Evolutionary conservation across 1,140 invertebrate species (phyloP), one percentile per base, ranked within the genome.

Genomic region (Drosophila sproati): DNA sequence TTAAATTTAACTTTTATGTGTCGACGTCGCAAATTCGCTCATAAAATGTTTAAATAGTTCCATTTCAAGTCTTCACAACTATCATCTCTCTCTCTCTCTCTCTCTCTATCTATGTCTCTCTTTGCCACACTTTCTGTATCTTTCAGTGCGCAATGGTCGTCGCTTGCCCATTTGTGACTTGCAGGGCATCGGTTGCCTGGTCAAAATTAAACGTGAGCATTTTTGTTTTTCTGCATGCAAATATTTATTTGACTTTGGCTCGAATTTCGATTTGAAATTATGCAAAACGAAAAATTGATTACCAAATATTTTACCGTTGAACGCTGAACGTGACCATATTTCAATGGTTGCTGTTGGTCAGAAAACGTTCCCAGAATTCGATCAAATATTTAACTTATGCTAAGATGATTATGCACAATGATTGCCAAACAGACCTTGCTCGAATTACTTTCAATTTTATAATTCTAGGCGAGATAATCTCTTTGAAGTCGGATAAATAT

Each of bases 101-200:
- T 4, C 41, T 5, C 59, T 43, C 48, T 12, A 0, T 20, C 20
- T 20, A 20, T 20, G 20, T 20, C 12, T 12, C 5, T 29, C 28
- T 39, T 28, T 34, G 4, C 31, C 28, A 12, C 34, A n/a, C 12
- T 12, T 61, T 37, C 54, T 12, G 20, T 60, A 50, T 74, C 52
- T 76, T 66, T 55, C 55, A 94, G 93, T 64, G 93, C 95, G 86
- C 93, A 93, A 92, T 59, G 92, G 92, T 28, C 79, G 85, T 0
- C 66, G 73, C 12, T 59, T 92, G 63, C 90, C 80, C 3, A 91
- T 94, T 28, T 96, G 95, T 73, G 93, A 94, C 67, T 92, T 94
- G 7, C 78, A 93, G 75, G 95, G 95, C n/a, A 92, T 96, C 54
- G 92, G 93, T 52, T 96, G 95, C 83, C 91, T 96, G 63, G 92